These are phyloP conservation scores for Acanthurus tractus DNA, from an alignment of 2,797 vertebrate genomes.

Conservation along the genomic window DNA sequence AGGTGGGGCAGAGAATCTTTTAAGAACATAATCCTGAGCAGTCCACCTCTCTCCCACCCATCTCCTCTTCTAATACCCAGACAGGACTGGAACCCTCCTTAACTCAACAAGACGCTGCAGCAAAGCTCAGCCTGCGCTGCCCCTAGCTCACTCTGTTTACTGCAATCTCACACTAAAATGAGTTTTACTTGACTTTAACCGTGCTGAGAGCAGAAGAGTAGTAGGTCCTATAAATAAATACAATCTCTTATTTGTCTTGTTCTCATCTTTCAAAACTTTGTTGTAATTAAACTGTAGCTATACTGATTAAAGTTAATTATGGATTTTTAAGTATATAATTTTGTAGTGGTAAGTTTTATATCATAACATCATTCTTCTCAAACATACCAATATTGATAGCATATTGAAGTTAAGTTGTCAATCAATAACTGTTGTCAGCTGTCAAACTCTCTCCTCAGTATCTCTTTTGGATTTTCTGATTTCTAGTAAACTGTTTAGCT, in stretches of 20 bases:
- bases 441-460: too few species aligned
- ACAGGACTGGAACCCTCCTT: slow-evolving; percentile 50
- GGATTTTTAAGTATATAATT: too few species aligned
- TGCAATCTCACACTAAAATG: slow-evolving; percentile 34
- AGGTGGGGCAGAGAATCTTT: slow-evolving; percentile 73
- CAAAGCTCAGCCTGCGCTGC: slow-evolving; percentile 30
- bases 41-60: slow-evolving; percentile 56
- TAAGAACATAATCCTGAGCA: slow-evolving; percentile 77
- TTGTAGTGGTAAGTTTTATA: too few species aligned
- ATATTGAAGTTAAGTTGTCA: too few species aligned
- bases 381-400: too few species aligned
- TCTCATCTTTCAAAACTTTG: too few species aligned
- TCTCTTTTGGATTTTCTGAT: too few species aligned
- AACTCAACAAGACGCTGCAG: slow-evolving; percentile 36
- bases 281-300: too few species aligned
- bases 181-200: not conserved
- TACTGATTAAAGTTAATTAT: too few species aligned
- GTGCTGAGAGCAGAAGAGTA: not conserved
- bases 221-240: not conserved
- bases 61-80: slow-evolving; percentile 59
- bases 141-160: slow-evolving; percentile 44
- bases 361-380: too few species aligned
- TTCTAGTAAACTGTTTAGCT: too few species aligned
- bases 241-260: not conserved
- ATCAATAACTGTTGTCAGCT: too few species aligned